Conservation (phyloP, 2,888 invertebrate genomes). For the Caenorhabditis imperialis region DNA sequence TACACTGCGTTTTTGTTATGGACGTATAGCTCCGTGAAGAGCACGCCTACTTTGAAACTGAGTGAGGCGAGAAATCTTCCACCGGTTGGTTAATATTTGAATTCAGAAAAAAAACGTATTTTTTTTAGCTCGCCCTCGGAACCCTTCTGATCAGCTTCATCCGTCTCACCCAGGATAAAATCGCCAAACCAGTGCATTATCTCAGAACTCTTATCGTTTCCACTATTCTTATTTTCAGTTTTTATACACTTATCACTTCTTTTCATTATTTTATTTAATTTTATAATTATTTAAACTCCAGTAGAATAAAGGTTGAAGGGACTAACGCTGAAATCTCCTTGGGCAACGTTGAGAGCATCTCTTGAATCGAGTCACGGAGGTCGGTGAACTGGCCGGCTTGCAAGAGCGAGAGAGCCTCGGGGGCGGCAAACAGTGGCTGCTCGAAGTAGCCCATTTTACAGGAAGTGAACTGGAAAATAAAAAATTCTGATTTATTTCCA, state of each 20-base stretch:
- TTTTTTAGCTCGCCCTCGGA: constrained; percentile 30
- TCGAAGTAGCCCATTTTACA: constrained; percentile 58
- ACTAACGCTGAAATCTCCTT: constrained; percentile 34
- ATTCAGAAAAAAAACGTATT: neutral
- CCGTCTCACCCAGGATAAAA: constrained; percentile 32
- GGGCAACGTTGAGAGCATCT: constrained; percentile 39
- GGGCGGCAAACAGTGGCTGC: constrained; percentile 43
- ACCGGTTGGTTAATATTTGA: constrained; percentile 14
- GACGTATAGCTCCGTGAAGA: constrained; percentile 35
- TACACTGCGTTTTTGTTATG: constrained; percentile 40
- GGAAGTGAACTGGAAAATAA: constrained; percentile 38
- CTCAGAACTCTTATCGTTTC: constrained; percentile 26
- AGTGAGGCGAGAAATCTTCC: constrained; percentile 32
- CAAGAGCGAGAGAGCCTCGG: constrained; percentile 31
- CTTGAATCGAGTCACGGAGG: constrained; percentile 33
- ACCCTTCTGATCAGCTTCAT: constrained; percentile 36
- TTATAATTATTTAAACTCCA: no score
- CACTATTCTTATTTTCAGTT: constrained; percentile 1
- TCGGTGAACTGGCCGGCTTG: constrained; percentile 30
- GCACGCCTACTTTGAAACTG: constrained; percentile 23
- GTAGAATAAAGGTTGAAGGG: constrained; percentile 7
- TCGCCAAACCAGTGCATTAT: constrained; percentile 34
- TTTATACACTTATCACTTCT: constrained; percentile 21
- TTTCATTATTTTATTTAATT: constrained; percentile 9
- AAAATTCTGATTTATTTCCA: neutral